Base-by-base conservation (phyloP, 2,888 invertebrate species). In the Orthosia gracilis region DNA sequence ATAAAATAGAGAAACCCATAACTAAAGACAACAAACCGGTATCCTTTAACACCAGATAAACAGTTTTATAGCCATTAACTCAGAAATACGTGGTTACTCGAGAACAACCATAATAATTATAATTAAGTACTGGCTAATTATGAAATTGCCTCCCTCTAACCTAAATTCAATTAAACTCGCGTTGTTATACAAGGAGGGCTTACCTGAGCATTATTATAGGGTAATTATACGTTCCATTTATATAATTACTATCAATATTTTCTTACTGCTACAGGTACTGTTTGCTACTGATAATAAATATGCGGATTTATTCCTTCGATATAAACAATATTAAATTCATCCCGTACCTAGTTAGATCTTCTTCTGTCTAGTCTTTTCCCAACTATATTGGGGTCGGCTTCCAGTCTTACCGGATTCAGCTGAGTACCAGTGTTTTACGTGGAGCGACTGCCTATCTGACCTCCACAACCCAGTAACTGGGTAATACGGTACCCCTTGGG, bases 101-200 rank as follows among this genome's bases (percentile, higher is more conserved):
- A 75, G 31, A 61, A 59, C 31, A 59, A 55, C 52, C 78, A 17
- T 61, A 69, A 61, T 61, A 49, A 65, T 72, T 78, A 70, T 68
- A 55, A 69, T 75, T 78, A 76, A 71, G 73, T 52, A 45, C 50
- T 49, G 54, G 52, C 54, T 80, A 85, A 85, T 84, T 83, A 66
- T 58, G 50, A 75, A 81, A 80, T 78, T 84, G 66, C 68, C 75
- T 75, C 59, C 70, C 63, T 74, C 54, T 65, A 67, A 52, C 61
- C 49, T 23, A 58, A 73, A 77, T 76, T 61, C 57, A 71, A 73
- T 71, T 73, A 64, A 74, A 70, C 54, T 63, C 61, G 59, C 72
- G 68, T 61, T 78, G 62, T 84, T 68, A 61, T 62, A 68, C 45
- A n/a, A 54, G 47, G 55, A 58, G 65, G 55, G 65, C 52, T 80